A percentile compares a stretch with the other conserved stretches of the same genome.
Evolutionary conservation across 2,113 vertebrate species (phyloP).

Genomic region (Halcyon senegalensis): DNA sequence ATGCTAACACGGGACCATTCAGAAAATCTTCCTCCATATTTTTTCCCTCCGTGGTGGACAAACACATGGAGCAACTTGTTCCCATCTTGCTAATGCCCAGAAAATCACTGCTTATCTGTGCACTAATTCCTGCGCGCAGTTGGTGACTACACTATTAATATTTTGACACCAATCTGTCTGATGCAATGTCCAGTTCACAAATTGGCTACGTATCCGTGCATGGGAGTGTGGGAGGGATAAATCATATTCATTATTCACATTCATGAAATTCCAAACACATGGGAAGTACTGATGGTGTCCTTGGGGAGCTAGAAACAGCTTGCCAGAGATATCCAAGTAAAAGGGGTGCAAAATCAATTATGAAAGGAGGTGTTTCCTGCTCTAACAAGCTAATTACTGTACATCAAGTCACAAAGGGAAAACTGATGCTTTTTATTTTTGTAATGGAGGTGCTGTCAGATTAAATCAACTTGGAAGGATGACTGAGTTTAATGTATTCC

Average conservation of each 20-base stretch:
- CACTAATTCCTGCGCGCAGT: background rate
- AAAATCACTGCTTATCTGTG: background rate
- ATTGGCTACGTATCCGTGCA: conserved; percentile 57
- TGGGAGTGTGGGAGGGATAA: conserved; percentile 64
- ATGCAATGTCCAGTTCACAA: conserved; percentile 34
- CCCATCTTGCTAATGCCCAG: background rate
- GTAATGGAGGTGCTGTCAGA: conserved; percentile 69
- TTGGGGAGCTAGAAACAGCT: conserved; percentile 71
- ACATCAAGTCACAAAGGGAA: conserved; percentile 71
- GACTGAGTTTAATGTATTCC: conserved; percentile 55
- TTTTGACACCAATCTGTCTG: background rate
- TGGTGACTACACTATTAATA: background rate
- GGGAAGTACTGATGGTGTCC: conserved; percentile 71
- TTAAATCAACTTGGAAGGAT: conserved; percentile 58
- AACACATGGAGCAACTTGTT: background rate
- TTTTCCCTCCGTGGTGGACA: background rate
- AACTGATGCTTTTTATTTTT: conserved; percentile 74
- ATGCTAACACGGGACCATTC: conserved; percentile 49
- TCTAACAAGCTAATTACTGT: conserved; percentile 75
- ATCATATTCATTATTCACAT: conserved; percentile 72
- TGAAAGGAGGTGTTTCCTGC: conserved; percentile 74
- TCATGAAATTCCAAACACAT: conserved; percentile 73
- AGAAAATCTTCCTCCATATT: conserved; percentile 35
- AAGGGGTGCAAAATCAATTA: conserved; percentile 76
- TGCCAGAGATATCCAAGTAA: conserved; percentile 73